Percentiles rank a stretch among this genome's conserved stretches.
These are phyloP conservation scores for Coelopa pilipes DNA, from an alignment of 2,888 invertebrate species.

Conservation along the genomic window DNA sequence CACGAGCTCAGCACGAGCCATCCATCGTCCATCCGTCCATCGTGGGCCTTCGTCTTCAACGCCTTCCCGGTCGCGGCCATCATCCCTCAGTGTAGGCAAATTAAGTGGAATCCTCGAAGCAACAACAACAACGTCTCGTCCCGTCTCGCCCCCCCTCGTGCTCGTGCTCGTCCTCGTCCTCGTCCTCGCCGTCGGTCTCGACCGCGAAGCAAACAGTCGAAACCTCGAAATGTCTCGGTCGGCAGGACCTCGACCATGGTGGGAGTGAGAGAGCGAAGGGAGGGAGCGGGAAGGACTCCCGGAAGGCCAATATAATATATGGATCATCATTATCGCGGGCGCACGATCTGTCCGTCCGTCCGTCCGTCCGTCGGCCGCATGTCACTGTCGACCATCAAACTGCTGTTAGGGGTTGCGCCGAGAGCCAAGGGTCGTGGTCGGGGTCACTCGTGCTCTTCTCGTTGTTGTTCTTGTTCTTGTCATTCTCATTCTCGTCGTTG, in stretches of 20 bases:
- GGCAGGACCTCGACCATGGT: background rate
- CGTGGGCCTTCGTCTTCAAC: background rate
- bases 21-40: no score
- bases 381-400: background rate
- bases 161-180: no score
- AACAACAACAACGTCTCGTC: background rate
- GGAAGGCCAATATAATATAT: constrained; percentile 17
- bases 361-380: background rate
- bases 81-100: constrained; percentile 19
- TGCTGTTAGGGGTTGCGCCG: background rate
- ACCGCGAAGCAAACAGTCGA: constrained; percentile 23
- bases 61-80: background rate
- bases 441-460: constrained; percentile 13
- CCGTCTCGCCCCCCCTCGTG: background rate
- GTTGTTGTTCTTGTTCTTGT: background rate
- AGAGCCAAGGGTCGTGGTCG: background rate
- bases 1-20: background rate
- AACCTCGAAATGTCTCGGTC: constrained; percentile 28
- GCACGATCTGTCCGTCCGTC: constrained; percentile 22
- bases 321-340: constrained; percentile 27
- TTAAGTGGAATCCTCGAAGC: constrained; percentile 17
- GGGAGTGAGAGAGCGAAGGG: background rate
- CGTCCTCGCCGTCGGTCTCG: background rate
- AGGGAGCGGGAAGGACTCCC: background rate
- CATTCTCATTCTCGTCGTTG: constrained; percentile 1